Evolutionary conservation across 92 coral and sea anemone species (phyloP).

Genomic region (Pocillopora meandrina): DNA sequence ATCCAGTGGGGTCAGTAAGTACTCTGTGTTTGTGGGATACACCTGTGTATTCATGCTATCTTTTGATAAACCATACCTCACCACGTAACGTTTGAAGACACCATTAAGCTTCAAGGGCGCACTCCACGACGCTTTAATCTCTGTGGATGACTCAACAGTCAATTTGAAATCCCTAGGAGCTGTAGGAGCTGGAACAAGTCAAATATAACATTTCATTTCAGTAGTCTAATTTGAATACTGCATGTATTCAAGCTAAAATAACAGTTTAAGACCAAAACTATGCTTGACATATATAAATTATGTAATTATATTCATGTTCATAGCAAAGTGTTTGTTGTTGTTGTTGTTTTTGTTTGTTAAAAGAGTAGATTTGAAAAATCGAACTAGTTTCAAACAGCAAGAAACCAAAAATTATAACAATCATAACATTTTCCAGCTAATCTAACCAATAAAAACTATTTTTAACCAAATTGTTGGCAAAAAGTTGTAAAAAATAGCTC

Average conservation of each 20-base stretch:
- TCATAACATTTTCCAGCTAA: not conserved
- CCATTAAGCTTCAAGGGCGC: constrained; percentile 57
- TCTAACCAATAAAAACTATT: too few relatives aligned
- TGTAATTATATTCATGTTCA: too few relatives aligned
- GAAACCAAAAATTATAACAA: not conserved
- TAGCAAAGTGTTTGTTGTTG: too few relatives aligned
- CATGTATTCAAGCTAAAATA: not conserved
- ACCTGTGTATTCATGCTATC: not conserved
- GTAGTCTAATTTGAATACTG: not conserved
- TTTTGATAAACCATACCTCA: constrained; percentile 50
- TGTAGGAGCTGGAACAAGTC: constrained; percentile 58
- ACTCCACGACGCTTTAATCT: constrained; percentile 49
- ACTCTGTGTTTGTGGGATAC: not conserved
- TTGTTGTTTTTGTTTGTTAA: too few relatives aligned
- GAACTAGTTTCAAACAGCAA: too few relatives aligned
- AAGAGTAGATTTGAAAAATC: too few relatives aligned
- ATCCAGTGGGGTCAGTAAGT: constrained; percentile 23
- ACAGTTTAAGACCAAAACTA: not conserved
- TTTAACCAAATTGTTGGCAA: too few relatives aligned
- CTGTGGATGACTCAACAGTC: constrained; percentile 23
- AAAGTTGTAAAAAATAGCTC: not conserved
- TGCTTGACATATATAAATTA: too few relatives aligned
- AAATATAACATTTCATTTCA: not conserved
- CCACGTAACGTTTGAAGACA: constrained; percentile 42
- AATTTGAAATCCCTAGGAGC: constrained; percentile 54